phyloP scores from a whole-genome alignment of 1,140 invertebrate species.

The Cryptotermes secundus region DNA sequence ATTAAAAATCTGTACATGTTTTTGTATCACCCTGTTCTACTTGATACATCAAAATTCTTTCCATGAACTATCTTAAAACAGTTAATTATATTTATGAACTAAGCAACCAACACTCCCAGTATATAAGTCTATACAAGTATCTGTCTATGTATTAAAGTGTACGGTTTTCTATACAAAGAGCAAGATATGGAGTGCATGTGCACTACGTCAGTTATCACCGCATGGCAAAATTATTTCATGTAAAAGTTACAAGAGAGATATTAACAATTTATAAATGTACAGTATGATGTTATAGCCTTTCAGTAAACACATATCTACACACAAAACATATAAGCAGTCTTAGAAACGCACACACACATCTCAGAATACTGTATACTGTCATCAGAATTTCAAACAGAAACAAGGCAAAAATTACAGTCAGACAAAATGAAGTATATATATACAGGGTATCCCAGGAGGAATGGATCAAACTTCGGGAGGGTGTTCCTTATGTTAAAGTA shows the following conservation, averaged over 20 bases:
- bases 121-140: neutral
- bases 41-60: neutral
- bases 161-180: neutral
- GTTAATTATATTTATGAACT: too few relatives aligned
- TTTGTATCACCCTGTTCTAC: neutral
- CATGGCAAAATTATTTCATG: neutral
- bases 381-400: neutral
- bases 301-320: neutral
- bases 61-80: neutral
- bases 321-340: neutral
- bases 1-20: neutral
- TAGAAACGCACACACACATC: neutral
- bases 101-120: neutral
- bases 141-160: neutral
- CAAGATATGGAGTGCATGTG: neutral
- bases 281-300: neutral
- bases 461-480: too few relatives aligned
- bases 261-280: neutral
- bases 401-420: neutral
- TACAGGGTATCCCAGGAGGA: too few relatives aligned
- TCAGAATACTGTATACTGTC: neutral
- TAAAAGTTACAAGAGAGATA: neutral
- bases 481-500: too few relatives aligned
- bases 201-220: neutral
- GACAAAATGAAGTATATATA: too few relatives aligned